Percentiles rank a stretch among this genome's conserved stretches.
Conservation (phyloP, 1,140 invertebrate genomes). For the Babylonia areolata region DNA sequence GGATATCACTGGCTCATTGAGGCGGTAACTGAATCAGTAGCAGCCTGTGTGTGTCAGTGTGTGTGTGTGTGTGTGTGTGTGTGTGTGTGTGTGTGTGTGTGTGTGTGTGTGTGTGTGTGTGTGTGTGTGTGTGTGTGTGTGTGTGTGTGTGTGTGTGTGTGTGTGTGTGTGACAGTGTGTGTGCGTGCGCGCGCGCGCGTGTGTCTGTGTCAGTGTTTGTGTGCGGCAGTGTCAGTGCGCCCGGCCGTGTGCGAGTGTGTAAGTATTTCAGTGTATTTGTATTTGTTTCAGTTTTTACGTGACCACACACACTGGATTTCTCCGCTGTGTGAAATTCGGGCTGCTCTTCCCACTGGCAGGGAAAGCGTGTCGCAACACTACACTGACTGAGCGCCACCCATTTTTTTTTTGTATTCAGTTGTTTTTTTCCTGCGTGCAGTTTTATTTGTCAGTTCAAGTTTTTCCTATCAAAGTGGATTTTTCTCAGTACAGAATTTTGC, state of each 20-base stretch:
- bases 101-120: constrained; percentile 21
- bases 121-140: constrained; percentile 20
- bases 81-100: constrained; percentile 23
- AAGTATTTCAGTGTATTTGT: neutral
- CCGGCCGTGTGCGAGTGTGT: constrained; percentile 17
- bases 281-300: too few species aligned
- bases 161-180: constrained; percentile 13
- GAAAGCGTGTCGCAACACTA: too few species aligned
- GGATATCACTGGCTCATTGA: too few species aligned
- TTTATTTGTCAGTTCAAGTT: too few species aligned
- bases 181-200: neutral
- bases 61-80: constrained; percentile 10
- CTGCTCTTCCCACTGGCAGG: too few species aligned
- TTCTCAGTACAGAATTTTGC: too few species aligned
- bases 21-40: neutral
- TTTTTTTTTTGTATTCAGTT: too few species aligned
- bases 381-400: too few species aligned
- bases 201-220: neutral
- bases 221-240: neutral
- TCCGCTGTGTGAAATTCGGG: too few species aligned
- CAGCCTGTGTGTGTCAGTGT: constrained; percentile 16
- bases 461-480: too few species aligned
- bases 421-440: too few species aligned
- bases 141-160: constrained; percentile 27
- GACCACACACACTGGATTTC: too few species aligned